A percentile compares a stretch with the other conserved stretches of the same genome.
Conservation (phyloP, 2,888 invertebrate genomes). For the Macrostomum cliftonense region DNA sequence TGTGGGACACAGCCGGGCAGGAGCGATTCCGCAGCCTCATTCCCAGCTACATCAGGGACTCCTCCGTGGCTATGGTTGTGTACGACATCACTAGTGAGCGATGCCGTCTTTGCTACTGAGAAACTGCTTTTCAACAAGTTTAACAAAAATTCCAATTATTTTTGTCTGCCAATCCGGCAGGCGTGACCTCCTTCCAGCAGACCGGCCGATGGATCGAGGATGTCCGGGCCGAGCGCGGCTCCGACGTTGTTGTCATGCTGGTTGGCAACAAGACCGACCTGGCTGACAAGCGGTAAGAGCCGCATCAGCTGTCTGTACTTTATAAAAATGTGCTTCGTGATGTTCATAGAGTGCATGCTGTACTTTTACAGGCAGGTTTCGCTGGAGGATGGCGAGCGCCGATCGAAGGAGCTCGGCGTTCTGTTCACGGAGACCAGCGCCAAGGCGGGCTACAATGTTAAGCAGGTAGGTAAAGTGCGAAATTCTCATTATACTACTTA, state of each 20-base stretch:
- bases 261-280: conserved; percentile 96
- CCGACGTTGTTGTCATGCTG: conserved; percentile 97
- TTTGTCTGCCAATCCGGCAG: too few species aligned
- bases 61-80: conserved; percentile 43
- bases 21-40: conserved; percentile 87
- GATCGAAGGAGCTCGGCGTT: conserved; percentile 87
- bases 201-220: conserved; percentile 99
- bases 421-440: conserved; percentile 94
- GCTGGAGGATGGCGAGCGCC: conserved; percentile 82
- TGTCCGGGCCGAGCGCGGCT: conserved; percentile 91
- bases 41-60: conserved; percentile 93
- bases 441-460: conserved; percentile 90
- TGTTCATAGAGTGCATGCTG: too few species aligned
- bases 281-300: conserved; percentile 83
- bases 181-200: conserved; percentile 96
- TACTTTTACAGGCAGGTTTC: conserved; percentile 41
- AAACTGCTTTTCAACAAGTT: too few species aligned
- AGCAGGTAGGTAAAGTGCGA: conserved; percentile 50
- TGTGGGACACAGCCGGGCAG: conserved; percentile 39
- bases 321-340: too few species aligned
- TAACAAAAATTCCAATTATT: too few species aligned
- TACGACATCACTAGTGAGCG: conserved; percentile 56
- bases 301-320: too few species aligned
- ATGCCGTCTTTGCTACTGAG: too few species aligned
- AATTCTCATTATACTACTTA: too few species aligned